phyloP scores from a whole-genome alignment of 2,888 invertebrate species.

The Drosophila cognata region DNA sequence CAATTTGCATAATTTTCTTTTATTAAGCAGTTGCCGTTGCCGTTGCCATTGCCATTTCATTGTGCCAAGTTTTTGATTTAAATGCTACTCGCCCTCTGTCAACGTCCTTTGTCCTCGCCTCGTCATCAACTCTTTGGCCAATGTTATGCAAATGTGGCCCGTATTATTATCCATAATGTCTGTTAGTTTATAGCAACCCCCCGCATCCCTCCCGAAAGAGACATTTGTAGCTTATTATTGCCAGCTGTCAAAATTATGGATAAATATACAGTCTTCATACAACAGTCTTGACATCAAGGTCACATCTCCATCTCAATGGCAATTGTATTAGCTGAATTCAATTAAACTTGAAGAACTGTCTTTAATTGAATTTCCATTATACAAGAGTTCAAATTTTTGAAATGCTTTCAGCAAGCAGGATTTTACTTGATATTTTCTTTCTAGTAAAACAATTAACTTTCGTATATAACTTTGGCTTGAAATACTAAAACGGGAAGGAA shows the following conservation, averaged over 20 bases:
- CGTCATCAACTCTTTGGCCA: conserved; percentile 68
- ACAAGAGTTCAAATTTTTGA: background rate
- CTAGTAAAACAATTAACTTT: conserved; percentile 66
- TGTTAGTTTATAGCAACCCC: conserved; percentile 50
- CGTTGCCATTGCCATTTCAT: conserved; percentile 60
- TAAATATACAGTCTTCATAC: conserved; percentile 28
- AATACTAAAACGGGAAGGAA: conserved; percentile 15
- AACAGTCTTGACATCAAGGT: conserved; percentile 16
- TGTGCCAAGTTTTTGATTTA: conserved; percentile 65
- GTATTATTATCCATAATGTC: conserved; percentile 63
- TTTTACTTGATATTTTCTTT: conserved; percentile 41
- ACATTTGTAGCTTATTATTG: conserved; percentile 66
- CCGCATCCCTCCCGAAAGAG: background rate
- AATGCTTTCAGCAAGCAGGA: background rate
- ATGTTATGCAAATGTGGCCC: conserved; percentile 73
- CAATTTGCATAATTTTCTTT: conserved; percentile 81
- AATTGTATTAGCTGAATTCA: conserved; percentile 16
- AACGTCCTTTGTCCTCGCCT: conserved; percentile 14
- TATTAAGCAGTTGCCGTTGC: conserved; percentile 71
- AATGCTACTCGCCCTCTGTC: conserved; percentile 47
- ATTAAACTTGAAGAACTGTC: background rate
- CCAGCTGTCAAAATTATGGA: conserved; percentile 40
- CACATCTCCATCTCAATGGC: conserved; percentile 11
- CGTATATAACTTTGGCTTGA: conserved; percentile 67
- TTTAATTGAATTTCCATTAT: conserved; percentile 12